Evolutionary conservation across 2,888 invertebrate species (phyloP).

Genomic region (Morpho deidamia): DNA sequence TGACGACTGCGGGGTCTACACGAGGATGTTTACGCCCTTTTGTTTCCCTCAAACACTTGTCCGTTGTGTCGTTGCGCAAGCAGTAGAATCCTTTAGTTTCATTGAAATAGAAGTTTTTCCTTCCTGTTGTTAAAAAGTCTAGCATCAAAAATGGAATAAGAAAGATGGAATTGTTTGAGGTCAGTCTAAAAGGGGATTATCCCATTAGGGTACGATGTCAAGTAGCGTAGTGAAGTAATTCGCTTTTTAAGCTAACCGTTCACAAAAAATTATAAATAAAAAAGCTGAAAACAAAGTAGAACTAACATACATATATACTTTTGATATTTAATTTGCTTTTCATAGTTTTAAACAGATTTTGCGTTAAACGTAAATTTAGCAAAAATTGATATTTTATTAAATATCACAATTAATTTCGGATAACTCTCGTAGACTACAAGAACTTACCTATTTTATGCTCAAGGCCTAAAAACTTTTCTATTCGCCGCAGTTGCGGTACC

Average conservation of each 20-base stretch:
- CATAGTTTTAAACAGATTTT: too few relatives aligned
- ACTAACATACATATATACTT: too few relatives aligned
- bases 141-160: slow-evolving; percentile 15
- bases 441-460: slow-evolving; percentile 71
- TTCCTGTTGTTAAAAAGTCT: slow-evolving; percentile 58
- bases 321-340: not conserved
- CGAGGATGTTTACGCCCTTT: slow-evolving; percentile 90
- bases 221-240: slow-evolving; percentile 11
- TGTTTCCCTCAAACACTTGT: slow-evolving; percentile 91
- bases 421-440: not conserved
- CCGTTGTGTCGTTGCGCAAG: slow-evolving; percentile 88
- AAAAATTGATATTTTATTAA: too few relatives aligned
- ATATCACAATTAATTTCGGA: too few relatives aligned
- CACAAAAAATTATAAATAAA: not conserved
- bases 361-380: too few relatives aligned
- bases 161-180: slow-evolving; percentile 6
- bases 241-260: slow-evolving; percentile 1
- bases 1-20: slow-evolving; percentile 88
- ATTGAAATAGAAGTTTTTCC: slow-evolving; percentile 97
- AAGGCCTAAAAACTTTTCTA: slow-evolving; percentile 91
- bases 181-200: not conserved
- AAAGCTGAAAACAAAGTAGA: not conserved
- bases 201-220: slow-evolving; percentile 15
- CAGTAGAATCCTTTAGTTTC: slow-evolving; percentile 98
- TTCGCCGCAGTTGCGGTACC: slow-evolving; percentile 89